Evolutionary conservation across 2,888 invertebrate genomes (phyloP).

Genomic region (Scaptomyza tumidula): DNA sequence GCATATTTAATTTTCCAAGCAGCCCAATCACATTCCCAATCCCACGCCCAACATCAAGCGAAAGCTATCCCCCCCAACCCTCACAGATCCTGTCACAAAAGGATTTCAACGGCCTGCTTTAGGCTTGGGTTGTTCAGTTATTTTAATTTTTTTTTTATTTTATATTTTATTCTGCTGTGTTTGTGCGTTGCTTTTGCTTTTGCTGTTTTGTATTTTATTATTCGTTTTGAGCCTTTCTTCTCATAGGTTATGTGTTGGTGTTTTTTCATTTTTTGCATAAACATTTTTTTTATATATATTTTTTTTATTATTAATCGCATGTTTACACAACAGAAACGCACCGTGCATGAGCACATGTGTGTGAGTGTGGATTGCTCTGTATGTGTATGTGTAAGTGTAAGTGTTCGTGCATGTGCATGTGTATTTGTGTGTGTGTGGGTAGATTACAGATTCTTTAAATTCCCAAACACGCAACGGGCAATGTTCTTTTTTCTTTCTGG

Average conservation of each 20-base stretch:
- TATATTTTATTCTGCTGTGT: constrained; percentile 7
- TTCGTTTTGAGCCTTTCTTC: constrained; percentile 54
- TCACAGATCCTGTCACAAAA: constrained; percentile 64
- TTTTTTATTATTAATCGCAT: constrained; percentile 76
- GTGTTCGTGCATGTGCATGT: constrained; percentile 7
- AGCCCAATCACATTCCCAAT: constrained; percentile 9
- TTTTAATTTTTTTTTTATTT: constrained; percentile 41
- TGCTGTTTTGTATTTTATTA: constrained; percentile 26
- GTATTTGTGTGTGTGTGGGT: constrained; percentile 10
- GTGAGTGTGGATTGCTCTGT: constrained; percentile 8
- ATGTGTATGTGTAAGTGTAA: constrained; percentile 2
- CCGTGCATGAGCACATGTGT: constrained; percentile 32
- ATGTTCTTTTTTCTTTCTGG: constrained; percentile 14
- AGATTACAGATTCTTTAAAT: constrained; percentile 58
- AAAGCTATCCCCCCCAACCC: constrained; percentile 1
- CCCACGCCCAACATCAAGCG: not conserved
- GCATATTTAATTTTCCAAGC: constrained; percentile 71
- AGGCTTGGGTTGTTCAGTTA: constrained; percentile 47
- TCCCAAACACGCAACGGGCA: constrained; percentile 59
- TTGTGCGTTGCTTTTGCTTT: not conserved
- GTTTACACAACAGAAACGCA: constrained; percentile 70
- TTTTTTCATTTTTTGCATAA: constrained; percentile 50
- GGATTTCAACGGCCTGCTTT: constrained; percentile 58
- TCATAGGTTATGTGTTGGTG: constrained; percentile 37
- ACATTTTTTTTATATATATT: constrained; percentile 71